A percentile compares a stretch with the other conserved stretches of the same genome.
These are phyloP conservation scores for Heliconius eleuchia DNA, from an alignment of 1,140 invertebrate species.

Conservation along the genomic window DNA sequence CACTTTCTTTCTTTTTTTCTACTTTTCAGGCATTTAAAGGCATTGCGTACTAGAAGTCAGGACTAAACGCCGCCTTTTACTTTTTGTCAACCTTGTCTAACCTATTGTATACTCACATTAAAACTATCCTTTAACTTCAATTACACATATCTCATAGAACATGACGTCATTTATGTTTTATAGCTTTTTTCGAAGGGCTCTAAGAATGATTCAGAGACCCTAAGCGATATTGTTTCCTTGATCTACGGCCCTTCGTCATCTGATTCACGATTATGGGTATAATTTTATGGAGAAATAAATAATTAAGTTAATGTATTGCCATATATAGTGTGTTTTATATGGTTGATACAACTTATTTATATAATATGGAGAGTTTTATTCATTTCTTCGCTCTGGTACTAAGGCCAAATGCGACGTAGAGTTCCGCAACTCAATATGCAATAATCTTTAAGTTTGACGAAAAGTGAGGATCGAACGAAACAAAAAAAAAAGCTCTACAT, in stretches of 20 bases:
- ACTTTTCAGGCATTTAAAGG: too few species aligned
- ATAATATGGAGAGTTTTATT: not conserved
- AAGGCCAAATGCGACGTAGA: not conserved
- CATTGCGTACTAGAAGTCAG: too few species aligned
- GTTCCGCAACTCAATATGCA: not conserved
- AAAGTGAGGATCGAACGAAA: not conserved
- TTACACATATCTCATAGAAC: not conserved
- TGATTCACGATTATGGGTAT: constrained; percentile 51
- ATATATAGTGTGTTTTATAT: not conserved
- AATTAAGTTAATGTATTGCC: constrained; percentile 31
- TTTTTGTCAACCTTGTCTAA: too few species aligned
- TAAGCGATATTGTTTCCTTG: constrained; percentile 40
- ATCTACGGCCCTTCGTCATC: constrained; percentile 34
- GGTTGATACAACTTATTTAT: not conserved
- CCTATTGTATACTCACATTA: too few species aligned
- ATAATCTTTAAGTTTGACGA: not conserved
- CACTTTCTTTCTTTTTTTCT: too few species aligned
- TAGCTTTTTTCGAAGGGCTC: constrained; percentile 10
- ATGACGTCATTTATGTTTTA: constrained; percentile 11
- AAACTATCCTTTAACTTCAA: not conserved
- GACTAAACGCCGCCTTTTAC: too few species aligned
- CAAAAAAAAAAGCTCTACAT: too few species aligned
- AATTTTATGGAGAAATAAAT: constrained; percentile 43
- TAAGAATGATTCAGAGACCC: constrained; percentile 41
- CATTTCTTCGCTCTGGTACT: not conserved